Evolutionary conservation across 2,113 vertebrate species (phyloP), one percentile per base, ranked within the genome.

Genomic region (Tinamus guttatus): DNA sequence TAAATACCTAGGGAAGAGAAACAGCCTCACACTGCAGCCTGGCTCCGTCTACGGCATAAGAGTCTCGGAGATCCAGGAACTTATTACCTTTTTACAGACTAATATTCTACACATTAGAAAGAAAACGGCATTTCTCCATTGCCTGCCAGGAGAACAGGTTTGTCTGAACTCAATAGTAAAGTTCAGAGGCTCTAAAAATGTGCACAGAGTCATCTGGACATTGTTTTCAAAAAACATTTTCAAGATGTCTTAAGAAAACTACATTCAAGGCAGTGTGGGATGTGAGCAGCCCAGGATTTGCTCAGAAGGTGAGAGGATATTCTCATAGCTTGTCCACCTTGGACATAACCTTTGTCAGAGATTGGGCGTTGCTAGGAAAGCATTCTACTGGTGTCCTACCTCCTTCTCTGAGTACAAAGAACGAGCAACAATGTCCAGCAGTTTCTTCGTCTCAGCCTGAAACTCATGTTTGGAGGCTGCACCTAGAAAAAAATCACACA

Each of bases 351-450:
- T 36, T 30, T 8, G 27, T 41, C 5, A 86, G 15, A 58, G 69
- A 76, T 4, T 8, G 10, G 38, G 17, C 22, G 75, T 64, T 85
- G 47, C 30, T 54, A 87, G 51, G 2, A 71, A 38, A 93, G 27
- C 89, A 34, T 11, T 30, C 24, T 25, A 36, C 43, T 34, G 64
- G 47, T 19, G 47, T 25, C 54, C 78, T 78, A 99, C 99, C 99
- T 99, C 99, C 95, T 99, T 99, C 96, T 99, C 99, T 0, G 99
- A 99, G 97, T 99, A 99, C 92, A 99, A 95, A 13, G 99, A 99
- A 54, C 98, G 97, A 64, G 99, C 99, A 76, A 99, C 99, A 25
- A 99, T 99, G 91, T 99, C 99, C 98, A 99, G 94, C 77, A 99
- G 98, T 88, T 99, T 99, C 97, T 99, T 99, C 0, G 99, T 99